Evolutionary conservation across 1,140 invertebrate species (phyloP), one percentile per base, ranked within the genome.

Genomic region (Acromyrmex charruanus): DNA sequence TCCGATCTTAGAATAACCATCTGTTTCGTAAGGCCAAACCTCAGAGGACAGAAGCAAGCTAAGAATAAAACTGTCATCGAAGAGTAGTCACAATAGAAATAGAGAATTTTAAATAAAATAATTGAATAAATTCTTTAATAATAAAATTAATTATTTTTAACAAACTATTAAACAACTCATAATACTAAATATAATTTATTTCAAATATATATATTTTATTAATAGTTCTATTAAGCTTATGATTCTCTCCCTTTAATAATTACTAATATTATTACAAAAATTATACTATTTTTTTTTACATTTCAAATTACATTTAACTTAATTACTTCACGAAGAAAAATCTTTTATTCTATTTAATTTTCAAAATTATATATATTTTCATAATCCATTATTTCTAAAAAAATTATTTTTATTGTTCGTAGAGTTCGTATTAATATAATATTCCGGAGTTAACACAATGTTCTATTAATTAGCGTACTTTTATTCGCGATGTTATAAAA

Each of bases 391-490:
- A 4, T 16, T 12, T 21, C 9, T 68, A 6, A 69, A 69, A 68
- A 55, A 69, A 69, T 69, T 44, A 28, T 44, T 55, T n/a, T 65
- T 53, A n/a, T 21, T 35, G n/a, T 66, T 10, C n/a, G 25, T 21
- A n/a, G 5, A n/a, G 1, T 14, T 12, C 6, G 55, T 88, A 80
- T 49, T 72, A 58, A 87, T 53, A 35, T 87, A 81, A 87, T 82
- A 51, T 59, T 31, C 0, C 16, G 12, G 9, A 53, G 69, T 28
- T 53, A 39, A 51, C 81, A 65, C 68, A 69, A 81, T 1, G 53
- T 68, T 75, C 55, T 51, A 81, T 88, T 84, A 88, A 88, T 88
- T 82, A 88, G 10, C 1, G 1, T 25, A 31, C 39, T 74, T 55
- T 68, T 51, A 77, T 69, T 53, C 53, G 25, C 21, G 2, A 53